Evolutionary conservation across 2,888 invertebrate genomes (phyloP), one percentile per base, ranked within the genome.

Genomic region (Erpobdella octoculata): DNA sequence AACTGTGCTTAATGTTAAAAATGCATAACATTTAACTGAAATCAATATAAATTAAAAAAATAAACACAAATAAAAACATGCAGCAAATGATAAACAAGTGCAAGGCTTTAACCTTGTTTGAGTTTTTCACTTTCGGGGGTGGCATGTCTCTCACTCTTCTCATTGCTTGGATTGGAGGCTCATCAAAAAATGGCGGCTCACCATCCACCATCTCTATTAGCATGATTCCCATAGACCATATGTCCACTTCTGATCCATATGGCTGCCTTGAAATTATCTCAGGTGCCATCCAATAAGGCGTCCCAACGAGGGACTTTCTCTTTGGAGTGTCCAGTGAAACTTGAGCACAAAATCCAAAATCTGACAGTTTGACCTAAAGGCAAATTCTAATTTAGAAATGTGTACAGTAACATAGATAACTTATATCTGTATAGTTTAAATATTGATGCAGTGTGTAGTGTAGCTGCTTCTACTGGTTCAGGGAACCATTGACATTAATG

Each of bases 131-230:
- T 83, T 93, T 91, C 1, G 97, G 96, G 71, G 96, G 95, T 69
- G 94, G 94, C 92, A 94, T 94, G 83, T 97, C 96, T 76, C 93
- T 86, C 79, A 94, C 93, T 68, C 92, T 87, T 70, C 93, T 87
- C 93, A 94, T 93, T 28, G 93, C 94, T 75, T 89, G 87, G 72
- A 97, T 85, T 0, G 98, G 97, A 37, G 95, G 95, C 83, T 97
- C 96, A 82, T 96, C 95, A 86, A 98, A 83, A 86, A 96, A 97
- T 0, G 98, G 97, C 35, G 98, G 98, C 83, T 99, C 98, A 0
- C 96, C 96, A 80, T 98, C 96, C 0, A 98, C 93, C 97, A 98
- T 98, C 85, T 98, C 98, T 74, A 98, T 95, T 9, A 97, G 91
- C 95, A 98, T 97, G 75, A 98, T 95, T 73, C 97, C 88, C 79